Base-by-base conservation (phyloP, 2,797 vertebrate species). In the Pteronotus mesoamericanus region DNA sequence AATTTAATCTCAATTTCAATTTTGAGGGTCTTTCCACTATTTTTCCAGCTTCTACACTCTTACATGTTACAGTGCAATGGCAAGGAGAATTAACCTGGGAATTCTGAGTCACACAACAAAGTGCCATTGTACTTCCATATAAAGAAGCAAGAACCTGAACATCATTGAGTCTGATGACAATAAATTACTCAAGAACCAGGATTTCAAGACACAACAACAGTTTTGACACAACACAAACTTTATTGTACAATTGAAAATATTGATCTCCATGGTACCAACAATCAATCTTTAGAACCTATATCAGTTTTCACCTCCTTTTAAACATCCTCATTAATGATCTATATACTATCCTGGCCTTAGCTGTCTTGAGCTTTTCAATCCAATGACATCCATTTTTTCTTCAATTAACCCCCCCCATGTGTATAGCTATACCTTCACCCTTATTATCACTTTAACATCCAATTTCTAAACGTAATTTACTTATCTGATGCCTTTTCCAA, bases 401-500 rank as follows among this genome's bases (percentile, higher is more conserved):
- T 66, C 3, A 46, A 39, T 83, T 66, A 15, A 88, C 2, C 14
- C 29, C n/a, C n/a, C 3, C 9, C 1, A 0, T 22, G 16, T 5
- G 2, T 34, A 0, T 4, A 51, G 6, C 7, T 66, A 21, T 39
- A 74, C 3, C 37, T 37, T 71, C 53, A 21, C 0, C 16, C 1
- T 61, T n/a, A 59, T 39, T 3, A 34, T 48, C 15, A 51, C 1
- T 53, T 94, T 80, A 82, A 32, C 15, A 14, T 77, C 1, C 29
- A 53, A 34, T 55, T 83, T 91, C 12, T 32, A 51, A 68, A 89
- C 24, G 2, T 0, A 82, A 7, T 37, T 88, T 39, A 59, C 6
- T 46, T 87, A 53, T 32, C 0, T 72, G 29, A 4, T 69, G 2
- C 37, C 12, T 64, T 14, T 57, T 26, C 5, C 18, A 66, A 5